Conservation (phyloP, 2,113 vertebrate species). For the Donacobius atricapilla region DNA sequence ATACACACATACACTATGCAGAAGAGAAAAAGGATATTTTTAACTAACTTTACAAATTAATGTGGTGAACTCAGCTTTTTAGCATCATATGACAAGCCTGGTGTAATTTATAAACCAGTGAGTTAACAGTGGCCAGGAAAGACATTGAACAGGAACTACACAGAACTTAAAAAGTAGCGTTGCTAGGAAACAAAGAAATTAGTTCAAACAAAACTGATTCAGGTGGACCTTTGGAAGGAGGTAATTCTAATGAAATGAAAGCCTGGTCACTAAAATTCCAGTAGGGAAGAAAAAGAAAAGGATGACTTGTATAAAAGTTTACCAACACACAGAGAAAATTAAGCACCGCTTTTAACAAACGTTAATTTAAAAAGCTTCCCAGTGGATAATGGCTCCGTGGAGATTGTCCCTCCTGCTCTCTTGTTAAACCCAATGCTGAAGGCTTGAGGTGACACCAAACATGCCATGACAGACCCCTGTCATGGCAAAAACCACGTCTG, state of each 20-base stretch:
- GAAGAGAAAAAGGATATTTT: neutral
- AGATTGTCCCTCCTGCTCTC: neutral
- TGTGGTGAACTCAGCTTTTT: neutral
- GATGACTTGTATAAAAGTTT: neutral
- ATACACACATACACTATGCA: neutral
- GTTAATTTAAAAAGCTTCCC: neutral
- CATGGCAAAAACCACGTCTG: neutral
- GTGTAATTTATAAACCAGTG: neutral
- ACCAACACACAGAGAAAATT: neutral
- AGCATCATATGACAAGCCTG: neutral
- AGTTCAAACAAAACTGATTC: neutral
- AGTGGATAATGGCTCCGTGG: neutral
- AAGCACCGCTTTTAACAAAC: neutral
- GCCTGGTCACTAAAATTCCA: neutral
- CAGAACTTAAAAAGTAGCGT: neutral
- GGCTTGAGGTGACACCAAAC: neutral
- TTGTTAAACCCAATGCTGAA: neutral
- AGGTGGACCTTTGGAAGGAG: neutral
- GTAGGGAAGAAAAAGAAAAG: neutral
- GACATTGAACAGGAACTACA: conserved; percentile 8
- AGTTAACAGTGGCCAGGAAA: neutral
- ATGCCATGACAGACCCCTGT: neutral
- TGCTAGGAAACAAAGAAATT: neutral
- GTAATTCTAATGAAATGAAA: neutral
- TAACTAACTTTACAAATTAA: neutral